Percentiles rank a stretch among this genome's conserved stretches.
Conservation (phyloP, 2,888 invertebrate species). For the Aporophyla nigra region DNA sequence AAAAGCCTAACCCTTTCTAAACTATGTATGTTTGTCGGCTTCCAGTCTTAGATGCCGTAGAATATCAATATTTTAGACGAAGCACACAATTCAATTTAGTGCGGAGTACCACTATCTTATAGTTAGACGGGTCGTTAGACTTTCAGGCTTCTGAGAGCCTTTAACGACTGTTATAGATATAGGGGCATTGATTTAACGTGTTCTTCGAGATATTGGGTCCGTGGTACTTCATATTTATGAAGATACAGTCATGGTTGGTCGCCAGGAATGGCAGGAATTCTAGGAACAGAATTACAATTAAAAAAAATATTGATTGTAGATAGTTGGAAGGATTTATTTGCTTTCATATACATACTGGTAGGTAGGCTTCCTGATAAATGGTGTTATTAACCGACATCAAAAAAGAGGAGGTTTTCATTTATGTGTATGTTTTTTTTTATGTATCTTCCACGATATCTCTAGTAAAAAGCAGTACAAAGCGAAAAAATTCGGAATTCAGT, state of each 20-base stretch:
- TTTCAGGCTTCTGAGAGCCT: constrained; percentile 45
- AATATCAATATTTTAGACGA: constrained; percentile 48
- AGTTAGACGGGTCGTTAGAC: constrained; percentile 47
- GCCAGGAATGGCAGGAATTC: too few species aligned
- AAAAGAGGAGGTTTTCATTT: too few species aligned
- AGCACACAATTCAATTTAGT: constrained; percentile 47
- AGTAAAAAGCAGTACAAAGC: too few species aligned
- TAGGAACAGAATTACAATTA: too few species aligned
- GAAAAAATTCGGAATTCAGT: too few species aligned
- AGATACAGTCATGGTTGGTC: background rate
- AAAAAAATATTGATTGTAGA: too few species aligned
- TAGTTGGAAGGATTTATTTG: too few species aligned
- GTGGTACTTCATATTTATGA: background rate
- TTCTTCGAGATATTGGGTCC: constrained; percentile 25
- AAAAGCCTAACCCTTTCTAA: background rate
- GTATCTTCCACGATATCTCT: too few species aligned
- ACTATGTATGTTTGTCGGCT: background rate
- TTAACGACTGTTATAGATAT: constrained; percentile 51
- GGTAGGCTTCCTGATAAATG: too few species aligned
- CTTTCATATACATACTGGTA: too few species aligned
- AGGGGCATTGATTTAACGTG: constrained; percentile 45
- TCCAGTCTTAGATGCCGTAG: constrained; percentile 6
- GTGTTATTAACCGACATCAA: too few species aligned
- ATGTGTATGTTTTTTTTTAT: too few species aligned
- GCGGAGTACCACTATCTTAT: constrained; percentile 30